These are phyloP conservation scores for Cenopis cana DNA, from an alignment of 2,888 invertebrate species.

Conservation along the genomic window DNA sequence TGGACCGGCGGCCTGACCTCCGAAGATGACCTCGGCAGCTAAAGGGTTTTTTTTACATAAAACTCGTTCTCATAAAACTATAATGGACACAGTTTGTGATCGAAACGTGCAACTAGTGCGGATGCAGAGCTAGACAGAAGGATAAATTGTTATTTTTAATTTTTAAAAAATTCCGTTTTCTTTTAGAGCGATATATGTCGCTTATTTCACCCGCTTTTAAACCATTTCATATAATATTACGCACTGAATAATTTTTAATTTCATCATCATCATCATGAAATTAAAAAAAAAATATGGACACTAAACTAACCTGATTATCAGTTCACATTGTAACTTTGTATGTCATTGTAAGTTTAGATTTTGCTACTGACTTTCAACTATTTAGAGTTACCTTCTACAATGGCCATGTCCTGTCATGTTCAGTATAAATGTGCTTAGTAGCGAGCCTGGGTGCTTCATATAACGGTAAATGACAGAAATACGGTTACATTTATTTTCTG, in stretches of 20 bases:
- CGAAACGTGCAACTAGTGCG: neutral
- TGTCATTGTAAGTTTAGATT: neutral
- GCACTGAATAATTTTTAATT: too few species aligned
- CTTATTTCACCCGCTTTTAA: too few species aligned
- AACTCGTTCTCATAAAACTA: neutral
- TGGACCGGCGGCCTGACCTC: neutral
- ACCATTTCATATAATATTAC: too few species aligned
- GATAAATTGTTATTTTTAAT: too few species aligned
- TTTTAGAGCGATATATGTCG: too few species aligned
- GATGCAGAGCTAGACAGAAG: too few species aligned
- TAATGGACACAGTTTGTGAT: neutral
- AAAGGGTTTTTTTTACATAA: neutral
- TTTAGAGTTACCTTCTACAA: neutral
- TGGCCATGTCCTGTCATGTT: conserved; percentile 12
- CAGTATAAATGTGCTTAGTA: conserved; percentile 10
- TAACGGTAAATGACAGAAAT: conserved; percentile 15
- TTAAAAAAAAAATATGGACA: too few species aligned
- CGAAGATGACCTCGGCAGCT: conserved; percentile 4
- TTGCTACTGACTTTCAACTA: neutral
- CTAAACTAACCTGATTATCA: too few species aligned
- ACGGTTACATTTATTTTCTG: conserved; percentile 8
- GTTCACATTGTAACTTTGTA: too few species aligned
- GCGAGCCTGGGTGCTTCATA: conserved; percentile 2
- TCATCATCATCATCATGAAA: too few species aligned
- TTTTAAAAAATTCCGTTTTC: too few species aligned